Conservation (phyloP, 2,888 invertebrate species). For the Dioctria rufipes region DNA sequence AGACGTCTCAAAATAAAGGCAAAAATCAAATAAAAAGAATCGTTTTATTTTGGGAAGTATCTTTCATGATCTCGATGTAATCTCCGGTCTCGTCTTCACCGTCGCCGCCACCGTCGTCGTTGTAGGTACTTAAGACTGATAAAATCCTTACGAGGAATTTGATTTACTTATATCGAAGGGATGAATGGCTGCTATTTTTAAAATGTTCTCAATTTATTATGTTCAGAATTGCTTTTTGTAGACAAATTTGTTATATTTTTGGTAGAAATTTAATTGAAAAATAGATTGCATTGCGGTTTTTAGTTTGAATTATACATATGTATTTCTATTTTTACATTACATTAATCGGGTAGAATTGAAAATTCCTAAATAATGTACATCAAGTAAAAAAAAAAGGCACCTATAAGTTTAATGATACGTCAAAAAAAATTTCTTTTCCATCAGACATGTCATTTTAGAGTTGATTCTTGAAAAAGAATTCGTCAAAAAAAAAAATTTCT, state of each 20-base stretch:
- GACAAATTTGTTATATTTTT: neutral
- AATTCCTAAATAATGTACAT: too few species aligned
- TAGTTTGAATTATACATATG: neutral
- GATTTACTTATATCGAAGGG: neutral
- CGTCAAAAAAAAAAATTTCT: too few species aligned
- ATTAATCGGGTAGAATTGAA: too few species aligned
- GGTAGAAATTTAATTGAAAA: neutral
- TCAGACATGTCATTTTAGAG: too few species aligned
- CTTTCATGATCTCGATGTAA: neutral
- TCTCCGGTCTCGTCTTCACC: neutral
- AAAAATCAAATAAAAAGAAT: slow-evolving; percentile 25
- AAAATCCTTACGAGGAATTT: neutral
- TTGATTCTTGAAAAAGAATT: too few species aligned
- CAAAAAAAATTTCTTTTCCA: too few species aligned
- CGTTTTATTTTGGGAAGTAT: slow-evolving; percentile 43
- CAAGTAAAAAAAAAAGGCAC: too few species aligned
- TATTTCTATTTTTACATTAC: too few species aligned
- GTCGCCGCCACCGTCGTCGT: too few species aligned
- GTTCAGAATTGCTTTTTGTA: neutral
- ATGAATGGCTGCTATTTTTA: neutral
- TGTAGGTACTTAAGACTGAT: too few species aligned
- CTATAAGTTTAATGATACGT: too few species aligned
- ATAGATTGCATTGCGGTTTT: neutral
- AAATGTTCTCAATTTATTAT: neutral
- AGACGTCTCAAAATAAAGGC: slow-evolving; percentile 36